Evolutionary conservation across 2,113 vertebrate genomes (phyloP).

Genomic region (Bos taurus): DNA sequence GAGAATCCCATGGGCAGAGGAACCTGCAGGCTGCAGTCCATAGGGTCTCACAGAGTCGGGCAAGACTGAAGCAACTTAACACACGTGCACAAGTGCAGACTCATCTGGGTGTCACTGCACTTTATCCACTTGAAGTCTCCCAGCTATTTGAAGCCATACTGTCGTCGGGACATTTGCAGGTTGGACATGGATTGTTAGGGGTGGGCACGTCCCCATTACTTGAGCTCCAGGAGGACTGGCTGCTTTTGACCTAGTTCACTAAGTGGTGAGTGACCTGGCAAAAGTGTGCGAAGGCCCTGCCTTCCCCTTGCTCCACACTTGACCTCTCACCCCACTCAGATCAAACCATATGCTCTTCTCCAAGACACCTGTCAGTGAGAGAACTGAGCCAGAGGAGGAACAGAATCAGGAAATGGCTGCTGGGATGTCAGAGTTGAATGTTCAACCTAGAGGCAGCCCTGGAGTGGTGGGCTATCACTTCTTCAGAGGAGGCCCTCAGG

Average conservation of each 20-base stretch:
- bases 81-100: not conserved
- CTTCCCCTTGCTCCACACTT: not conserved
- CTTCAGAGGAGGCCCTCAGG: not conserved
- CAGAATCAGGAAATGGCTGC: not conserved
- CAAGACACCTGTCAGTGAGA: not conserved
- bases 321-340: not conserved
- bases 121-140: not conserved
- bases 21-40: not conserved
- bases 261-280: not conserved
- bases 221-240: not conserved
- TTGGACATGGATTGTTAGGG: not conserved
- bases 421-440: no score
- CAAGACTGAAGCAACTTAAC: not conserved
- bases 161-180: not conserved
- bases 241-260: not conserved
- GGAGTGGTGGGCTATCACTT: not conserved
- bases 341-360: not conserved
- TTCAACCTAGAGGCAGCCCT: not conserved
- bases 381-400: not conserved
- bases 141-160: not conserved
- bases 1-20: not conserved
- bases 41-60: fast-evolving
- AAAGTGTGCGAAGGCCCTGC: not conserved
- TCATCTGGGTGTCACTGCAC: not conserved
- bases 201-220: fast-evolving